phyloP scores from a whole-genome alignment of 2,113 vertebrate species.

The Oncorhynchus mykiss region DNA sequence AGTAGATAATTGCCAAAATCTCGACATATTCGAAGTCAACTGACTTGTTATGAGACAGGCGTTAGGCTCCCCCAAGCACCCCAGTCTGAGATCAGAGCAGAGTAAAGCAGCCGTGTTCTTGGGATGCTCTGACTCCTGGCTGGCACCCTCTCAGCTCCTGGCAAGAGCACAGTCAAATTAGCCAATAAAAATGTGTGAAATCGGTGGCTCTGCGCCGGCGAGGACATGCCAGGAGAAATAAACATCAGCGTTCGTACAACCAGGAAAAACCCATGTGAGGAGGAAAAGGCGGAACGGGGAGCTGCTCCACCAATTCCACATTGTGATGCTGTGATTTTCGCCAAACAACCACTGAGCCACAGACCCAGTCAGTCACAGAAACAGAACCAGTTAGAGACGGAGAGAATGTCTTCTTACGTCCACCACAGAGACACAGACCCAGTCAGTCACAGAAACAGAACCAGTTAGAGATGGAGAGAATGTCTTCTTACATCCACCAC shows the following conservation, averaged over 20 bases:
- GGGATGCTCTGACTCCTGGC: constrained; percentile 60
- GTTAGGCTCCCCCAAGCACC: not conserved
- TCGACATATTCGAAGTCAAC: constrained; percentile 20
- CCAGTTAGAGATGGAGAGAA: constrained; percentile 22
- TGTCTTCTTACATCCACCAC: constrained; percentile 43
- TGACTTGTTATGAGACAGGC: constrained; percentile 41
- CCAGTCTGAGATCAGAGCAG: constrained; percentile 13
- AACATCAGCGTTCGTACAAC: constrained; percentile 68
- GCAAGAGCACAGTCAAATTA: constrained; percentile 76
- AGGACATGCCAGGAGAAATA: constrained; percentile 76
- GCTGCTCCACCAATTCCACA: constrained; percentile 43
- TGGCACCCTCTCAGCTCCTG: constrained; percentile 68
- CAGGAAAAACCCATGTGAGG: constrained; percentile 53
- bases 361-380: not conserved
- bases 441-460: constrained; percentile 20
- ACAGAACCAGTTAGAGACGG: constrained; percentile 17
- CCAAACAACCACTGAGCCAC: constrained; percentile 16
- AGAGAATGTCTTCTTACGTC: constrained; percentile 5
- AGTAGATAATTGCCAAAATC: too few species aligned
- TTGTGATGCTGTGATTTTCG: constrained; percentile 20
- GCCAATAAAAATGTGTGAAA: constrained; percentile 79
- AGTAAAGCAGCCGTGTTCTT: constrained; percentile 23
- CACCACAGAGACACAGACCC: not conserved
- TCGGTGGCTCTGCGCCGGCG: constrained; percentile 64
- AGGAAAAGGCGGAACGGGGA: constrained; percentile 38